A percentile compares a stretch with the other conserved stretches of the same genome.
These are phyloP conservation scores for Gobius niger DNA, from an alignment of 2,113 vertebrate species.

Conservation along the genomic window DNA sequence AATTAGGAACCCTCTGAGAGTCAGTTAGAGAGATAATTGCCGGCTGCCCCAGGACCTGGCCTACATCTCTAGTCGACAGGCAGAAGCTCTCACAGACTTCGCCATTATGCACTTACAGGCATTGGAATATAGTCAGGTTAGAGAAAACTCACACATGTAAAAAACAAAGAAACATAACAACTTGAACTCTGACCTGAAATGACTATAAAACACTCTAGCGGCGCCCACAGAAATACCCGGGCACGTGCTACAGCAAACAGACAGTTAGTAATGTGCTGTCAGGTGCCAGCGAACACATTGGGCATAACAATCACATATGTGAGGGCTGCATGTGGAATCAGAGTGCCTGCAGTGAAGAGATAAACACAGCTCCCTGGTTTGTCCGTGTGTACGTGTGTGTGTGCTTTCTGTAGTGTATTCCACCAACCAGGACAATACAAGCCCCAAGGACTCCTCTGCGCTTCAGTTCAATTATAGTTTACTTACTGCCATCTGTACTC, in stretches of 20 bases:
- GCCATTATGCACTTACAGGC: too few species aligned
- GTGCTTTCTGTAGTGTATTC: constrained; percentile 15
- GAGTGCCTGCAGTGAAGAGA: constrained; percentile 52
- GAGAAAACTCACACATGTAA: constrained; percentile 6
- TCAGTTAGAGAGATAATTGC: too few species aligned
- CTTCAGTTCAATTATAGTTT: constrained; percentile 33
- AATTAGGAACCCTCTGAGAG: too few species aligned
- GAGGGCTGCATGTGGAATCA: constrained; percentile 49
- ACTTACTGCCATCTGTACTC: constrained; percentile 29
- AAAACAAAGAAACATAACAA: neutral
- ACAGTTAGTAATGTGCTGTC: constrained; percentile 19
- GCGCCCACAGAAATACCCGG: constrained; percentile 3
- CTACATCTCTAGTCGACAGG: constrained; percentile 1
- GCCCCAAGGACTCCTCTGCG: constrained; percentile 23
- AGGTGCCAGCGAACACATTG: constrained; percentile 34
- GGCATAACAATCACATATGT: constrained; percentile 41
- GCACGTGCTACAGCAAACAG: constrained; percentile 18
- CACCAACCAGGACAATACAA: constrained; percentile 29
- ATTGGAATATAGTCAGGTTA: too few species aligned
- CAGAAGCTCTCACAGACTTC: too few species aligned
- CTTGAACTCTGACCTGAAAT: constrained; percentile 14
- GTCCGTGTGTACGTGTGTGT: constrained; percentile 2
- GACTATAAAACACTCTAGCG: neutral
- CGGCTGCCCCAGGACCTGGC: neutral
- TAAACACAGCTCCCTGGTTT: constrained; percentile 47